phyloP scores from a whole-genome alignment of 2,797 vertebrate species.

The Lacerta viridis region DNA sequence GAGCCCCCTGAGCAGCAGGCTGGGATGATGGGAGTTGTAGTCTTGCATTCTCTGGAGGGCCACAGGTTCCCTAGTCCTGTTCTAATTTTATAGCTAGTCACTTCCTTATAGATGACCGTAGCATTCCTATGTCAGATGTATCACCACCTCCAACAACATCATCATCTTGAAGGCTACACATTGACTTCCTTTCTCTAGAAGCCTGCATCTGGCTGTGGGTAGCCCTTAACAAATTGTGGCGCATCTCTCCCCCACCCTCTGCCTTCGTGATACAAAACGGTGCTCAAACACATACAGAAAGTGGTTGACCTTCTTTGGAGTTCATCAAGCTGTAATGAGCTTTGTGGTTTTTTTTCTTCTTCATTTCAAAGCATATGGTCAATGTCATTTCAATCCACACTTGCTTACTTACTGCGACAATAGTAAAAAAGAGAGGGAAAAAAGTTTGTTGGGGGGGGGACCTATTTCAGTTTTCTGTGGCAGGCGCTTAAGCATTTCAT shows the following conservation, averaged over 20 bases:
- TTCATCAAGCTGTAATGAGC: constrained; percentile 54
- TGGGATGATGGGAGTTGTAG: too few species aligned
- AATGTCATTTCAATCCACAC: constrained; percentile 35
- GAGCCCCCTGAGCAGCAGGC: too few species aligned
- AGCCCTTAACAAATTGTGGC: neutral
- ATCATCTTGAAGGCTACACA: too few species aligned
- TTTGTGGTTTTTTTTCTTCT: constrained; percentile 26
- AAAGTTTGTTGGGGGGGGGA: neutral
- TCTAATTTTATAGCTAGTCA: neutral
- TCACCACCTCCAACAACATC: too few species aligned
- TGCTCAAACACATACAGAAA: constrained; percentile 1
- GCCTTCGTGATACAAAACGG: neutral
- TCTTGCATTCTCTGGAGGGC: too few species aligned
- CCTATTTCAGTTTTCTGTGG: neutral
- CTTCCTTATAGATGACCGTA: neutral
- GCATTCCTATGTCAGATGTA: neutral
- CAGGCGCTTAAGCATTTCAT: constrained; percentile 45
- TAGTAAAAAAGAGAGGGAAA: neutral
- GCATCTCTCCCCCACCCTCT: neutral
- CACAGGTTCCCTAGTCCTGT: too few species aligned
- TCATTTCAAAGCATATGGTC: neutral
- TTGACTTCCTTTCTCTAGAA: neutral
- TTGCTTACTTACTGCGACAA: constrained; percentile 50
- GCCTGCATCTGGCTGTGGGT: neutral
- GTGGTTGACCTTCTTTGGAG: neutral